Base-by-base conservation (phyloP, 2,888 invertebrate genomes). In the Orthonevra nobilis region DNA sequence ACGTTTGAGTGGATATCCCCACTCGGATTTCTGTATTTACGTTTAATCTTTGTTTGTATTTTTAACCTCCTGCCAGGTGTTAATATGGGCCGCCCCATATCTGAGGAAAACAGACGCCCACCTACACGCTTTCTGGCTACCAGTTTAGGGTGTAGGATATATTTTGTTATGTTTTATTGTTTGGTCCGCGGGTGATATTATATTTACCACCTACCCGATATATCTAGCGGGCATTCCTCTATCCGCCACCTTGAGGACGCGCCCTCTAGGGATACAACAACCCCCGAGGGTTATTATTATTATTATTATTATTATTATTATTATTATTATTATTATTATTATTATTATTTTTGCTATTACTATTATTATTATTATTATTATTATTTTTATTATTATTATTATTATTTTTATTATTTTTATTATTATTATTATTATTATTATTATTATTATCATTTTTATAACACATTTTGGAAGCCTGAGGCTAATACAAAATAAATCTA, bases 141-240 rank as follows among this genome's bases (percentile, higher is more conserved):
- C 34, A 36, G n/a, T 36, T 12, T 36, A n/a, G 12, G n/a, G 4
- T 12, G n/a, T 4, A 36, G n/a, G n/a, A 26, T 44, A 15, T 9
- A 32, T 50, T 15, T 48, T 26, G 14, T 48, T 48, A 28, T 48
- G n/a, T 26, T 15, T 50, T 50, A 15, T 50, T 28, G n/a, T 50
- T 2, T 28, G 3, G 38, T 38, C 38, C 38, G 17, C 38, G 38
- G 17, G 52, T 52, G 40, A 54, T 52, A 64, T 52, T 40, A 32
- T 36, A 50, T 48, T 50, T 48, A 32, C 50, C 50, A 50, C 34
- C n/a, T 50, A 50, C 50, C n/a, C 50, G 9, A 14, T 19, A 50
- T 34, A 7, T 34, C 32, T 50, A 14, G 10, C 7, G 34, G 19
- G 34, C 34, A 12, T 34, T 50, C 50, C 34, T 7, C 50, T 50